Conservation (phyloP, 2,797 vertebrate genomes). For the Chiroxiphia lanceolata region DNA sequence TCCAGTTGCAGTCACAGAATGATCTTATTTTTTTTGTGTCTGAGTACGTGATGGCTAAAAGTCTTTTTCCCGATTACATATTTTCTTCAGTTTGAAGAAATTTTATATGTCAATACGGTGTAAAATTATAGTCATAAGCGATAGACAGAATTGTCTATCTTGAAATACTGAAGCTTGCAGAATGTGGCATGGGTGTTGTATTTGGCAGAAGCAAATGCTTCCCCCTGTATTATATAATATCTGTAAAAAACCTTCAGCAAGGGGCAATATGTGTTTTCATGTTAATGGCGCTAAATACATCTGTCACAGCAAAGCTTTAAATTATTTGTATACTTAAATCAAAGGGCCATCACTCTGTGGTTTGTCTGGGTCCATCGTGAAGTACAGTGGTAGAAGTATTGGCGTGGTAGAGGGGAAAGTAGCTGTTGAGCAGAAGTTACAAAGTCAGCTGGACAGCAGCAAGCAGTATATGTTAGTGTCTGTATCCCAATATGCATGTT, state of each 20-base stretch:
- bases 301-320: background rate
- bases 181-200: background rate
- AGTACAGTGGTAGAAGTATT: background rate
- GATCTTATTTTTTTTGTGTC: background rate
- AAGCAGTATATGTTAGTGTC: background rate
- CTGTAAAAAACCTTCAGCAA: background rate
- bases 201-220: background rate
- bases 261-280: background rate
- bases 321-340: background rate
- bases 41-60: background rate
- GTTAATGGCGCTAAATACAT: background rate
- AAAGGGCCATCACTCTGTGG: accelerated
- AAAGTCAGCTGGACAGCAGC: background rate
- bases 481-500: background rate
- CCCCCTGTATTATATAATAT: background rate
- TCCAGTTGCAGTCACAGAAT: background rate
- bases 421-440: background rate
- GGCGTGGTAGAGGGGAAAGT: background rate
- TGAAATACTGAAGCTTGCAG: background rate
- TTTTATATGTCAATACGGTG: background rate
- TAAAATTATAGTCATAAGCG: background rate
- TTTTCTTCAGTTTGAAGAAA: background rate
- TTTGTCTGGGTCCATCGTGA: background rate
- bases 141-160: background rate
- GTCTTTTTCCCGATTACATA: background rate